Evolutionary conservation across 2,113 vertebrate species (phyloP).

Genomic region (Pantherophis guttatus): DNA sequence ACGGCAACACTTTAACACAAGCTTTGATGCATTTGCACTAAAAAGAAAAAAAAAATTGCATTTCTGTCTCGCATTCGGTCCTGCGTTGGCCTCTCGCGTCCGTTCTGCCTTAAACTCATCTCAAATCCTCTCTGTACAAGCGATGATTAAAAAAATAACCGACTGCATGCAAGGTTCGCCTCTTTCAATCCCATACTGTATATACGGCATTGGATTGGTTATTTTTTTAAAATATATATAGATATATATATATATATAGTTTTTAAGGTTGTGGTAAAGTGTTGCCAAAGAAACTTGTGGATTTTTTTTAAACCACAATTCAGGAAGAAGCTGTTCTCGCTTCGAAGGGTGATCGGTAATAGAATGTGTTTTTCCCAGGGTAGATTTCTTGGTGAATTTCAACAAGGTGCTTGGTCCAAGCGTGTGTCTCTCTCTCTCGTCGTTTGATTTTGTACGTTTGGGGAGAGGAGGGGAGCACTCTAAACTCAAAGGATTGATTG

Average conservation of each 20-base stretch:
- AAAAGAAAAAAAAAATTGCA: background rate
- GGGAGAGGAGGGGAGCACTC: background rate
- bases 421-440: background rate
- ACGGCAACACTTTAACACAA: conserved; percentile 58
- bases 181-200: conserved; percentile 59
- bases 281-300: conserved; percentile 71
- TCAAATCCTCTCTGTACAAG: conserved; percentile 4
- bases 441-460: background rate
- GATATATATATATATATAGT: background rate
- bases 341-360: background rate
- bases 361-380: background rate
- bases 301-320: conserved; percentile 46
- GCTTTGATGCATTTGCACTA: conserved; percentile 62
- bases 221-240: conserved; percentile 26
- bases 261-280: conserved; percentile 63
- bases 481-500: background rate
- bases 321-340: conserved; percentile 47
- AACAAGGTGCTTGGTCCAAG: conserved; percentile 20
- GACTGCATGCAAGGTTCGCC: background rate
- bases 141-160: background rate
- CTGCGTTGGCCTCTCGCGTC: background rate
- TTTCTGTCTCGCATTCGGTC: background rate
- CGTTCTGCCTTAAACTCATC: conserved; percentile 63
- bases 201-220: conserved; percentile 49
- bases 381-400: conserved; percentile 14